Conservation (phyloP, 64 coral and sea anemone genomes). For the Stichodactyla helianthus region DNA sequence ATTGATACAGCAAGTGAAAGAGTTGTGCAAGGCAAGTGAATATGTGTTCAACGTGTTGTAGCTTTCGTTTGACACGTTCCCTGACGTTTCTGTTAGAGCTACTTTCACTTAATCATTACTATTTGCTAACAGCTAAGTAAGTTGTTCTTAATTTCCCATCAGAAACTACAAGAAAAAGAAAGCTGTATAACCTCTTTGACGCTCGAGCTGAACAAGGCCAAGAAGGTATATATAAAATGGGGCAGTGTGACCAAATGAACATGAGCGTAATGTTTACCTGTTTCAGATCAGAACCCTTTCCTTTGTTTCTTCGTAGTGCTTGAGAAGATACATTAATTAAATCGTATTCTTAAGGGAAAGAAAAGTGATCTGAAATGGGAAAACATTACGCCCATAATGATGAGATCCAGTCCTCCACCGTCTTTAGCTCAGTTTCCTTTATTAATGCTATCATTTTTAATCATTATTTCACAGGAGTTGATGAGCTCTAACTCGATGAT, state of each 20-base stretch:
- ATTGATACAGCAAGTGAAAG: neutral
- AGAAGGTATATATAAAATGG: neutral
- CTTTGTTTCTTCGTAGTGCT: no score
- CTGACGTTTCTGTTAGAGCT: no score
- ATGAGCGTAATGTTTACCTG: no score
- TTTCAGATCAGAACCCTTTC: no score
- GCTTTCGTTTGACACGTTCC: no score
- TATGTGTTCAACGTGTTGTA: no score
- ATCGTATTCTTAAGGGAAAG: no score
- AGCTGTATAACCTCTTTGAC: neutral
- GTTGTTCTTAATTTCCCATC: neutral
- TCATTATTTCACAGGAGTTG: neutral
- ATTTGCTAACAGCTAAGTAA: neutral
- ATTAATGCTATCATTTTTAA: neutral
- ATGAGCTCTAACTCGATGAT: neutral
- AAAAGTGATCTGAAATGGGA: no score
- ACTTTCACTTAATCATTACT: no score
- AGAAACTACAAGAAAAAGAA: constrained; percentile 4
- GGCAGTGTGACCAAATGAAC: neutral
- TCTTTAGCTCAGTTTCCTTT: neutral
- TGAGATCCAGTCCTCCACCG: neutral
- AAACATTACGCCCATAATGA: no score
- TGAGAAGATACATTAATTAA: no score
- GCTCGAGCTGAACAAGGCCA: neutral
- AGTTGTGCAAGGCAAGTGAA: neutral